These are phyloP conservation scores for Herpailurus yagouaroundi DNA, from an alignment of 2,113 vertebrate genomes.

Conservation along the genomic window DNA sequence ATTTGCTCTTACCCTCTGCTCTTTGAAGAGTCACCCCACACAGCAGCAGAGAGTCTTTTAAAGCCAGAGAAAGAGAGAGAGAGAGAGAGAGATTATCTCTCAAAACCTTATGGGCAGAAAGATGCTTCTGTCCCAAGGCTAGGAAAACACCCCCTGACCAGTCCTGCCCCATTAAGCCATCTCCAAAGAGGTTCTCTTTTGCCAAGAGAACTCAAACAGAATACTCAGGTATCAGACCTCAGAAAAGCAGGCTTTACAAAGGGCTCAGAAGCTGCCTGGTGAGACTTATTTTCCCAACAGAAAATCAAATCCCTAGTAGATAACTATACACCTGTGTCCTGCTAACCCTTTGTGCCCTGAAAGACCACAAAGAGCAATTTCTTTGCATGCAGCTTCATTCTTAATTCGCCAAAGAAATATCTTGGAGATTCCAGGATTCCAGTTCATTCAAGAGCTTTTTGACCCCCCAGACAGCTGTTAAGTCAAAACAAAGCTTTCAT, in stretches of 20 bases:
- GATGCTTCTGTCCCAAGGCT: not conserved
- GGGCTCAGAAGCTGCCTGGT: not conserved
- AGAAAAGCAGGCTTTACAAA: conserved; percentile 51
- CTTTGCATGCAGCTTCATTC: not conserved
- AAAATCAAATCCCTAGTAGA: conserved; percentile 49
- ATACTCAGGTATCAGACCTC: not conserved
- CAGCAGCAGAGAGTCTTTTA: not conserved
- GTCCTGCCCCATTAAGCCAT: not conserved
- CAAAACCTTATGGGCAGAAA: not conserved
- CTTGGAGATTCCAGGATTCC: not conserved
- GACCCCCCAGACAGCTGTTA: not conserved
- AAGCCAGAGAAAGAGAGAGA: not conserved
- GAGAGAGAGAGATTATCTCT: not conserved
- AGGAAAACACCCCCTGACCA: not conserved
- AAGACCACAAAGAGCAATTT: not conserved
- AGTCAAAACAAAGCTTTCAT: not conserved
- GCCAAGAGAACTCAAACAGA: not conserved
- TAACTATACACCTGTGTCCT: not conserved
- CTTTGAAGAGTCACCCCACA: not conserved
- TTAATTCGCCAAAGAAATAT: not conserved
- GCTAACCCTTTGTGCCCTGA: conserved; percentile 50
- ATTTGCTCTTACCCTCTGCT: not conserved
- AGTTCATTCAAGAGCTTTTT: not conserved
- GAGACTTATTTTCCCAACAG: not conserved
- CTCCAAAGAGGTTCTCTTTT: not conserved